These are phyloP conservation scores for Verasper variegatus DNA, from an alignment of 2,113 vertebrate species.

Conservation along the genomic window DNA sequence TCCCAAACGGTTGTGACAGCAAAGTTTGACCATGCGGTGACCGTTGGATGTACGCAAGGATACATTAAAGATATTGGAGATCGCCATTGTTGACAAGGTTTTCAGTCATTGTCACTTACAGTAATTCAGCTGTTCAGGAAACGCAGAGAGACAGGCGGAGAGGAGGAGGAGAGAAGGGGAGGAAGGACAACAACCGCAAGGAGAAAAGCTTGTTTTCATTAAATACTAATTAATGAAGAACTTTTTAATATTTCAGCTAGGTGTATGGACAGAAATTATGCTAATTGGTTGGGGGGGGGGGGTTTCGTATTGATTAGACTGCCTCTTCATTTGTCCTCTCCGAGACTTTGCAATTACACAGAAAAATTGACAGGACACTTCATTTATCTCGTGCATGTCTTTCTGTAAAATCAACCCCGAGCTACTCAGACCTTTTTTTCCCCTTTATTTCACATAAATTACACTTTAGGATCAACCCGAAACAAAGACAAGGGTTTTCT, in stretches of 20 bases:
- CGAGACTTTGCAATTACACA: slow-evolving; percentile 23
- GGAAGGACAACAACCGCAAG: background rate
- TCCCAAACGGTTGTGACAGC: background rate
- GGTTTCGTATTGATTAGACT: slow-evolving; percentile 43
- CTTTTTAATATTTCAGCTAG: background rate
- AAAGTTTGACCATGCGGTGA: slow-evolving; percentile 1
- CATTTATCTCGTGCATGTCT: slow-evolving; percentile 6
- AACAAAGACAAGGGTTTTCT: slow-evolving; percentile 15
- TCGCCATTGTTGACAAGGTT: slow-evolving; percentile 6
- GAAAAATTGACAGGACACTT: slow-evolving; percentile 9
- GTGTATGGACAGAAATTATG: background rate
- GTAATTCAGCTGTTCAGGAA: slow-evolving; percentile 5
- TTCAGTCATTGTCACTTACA: slow-evolving; percentile 21
- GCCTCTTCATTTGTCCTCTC: slow-evolving; percentile 27
- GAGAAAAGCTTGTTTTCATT: background rate
- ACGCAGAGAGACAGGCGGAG: background rate
- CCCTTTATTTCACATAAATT: background rate
- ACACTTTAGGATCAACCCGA: background rate
- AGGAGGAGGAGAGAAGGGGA: background rate
- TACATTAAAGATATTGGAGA: slow-evolving; percentile 18
- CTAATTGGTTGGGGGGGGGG: too few relatives aligned
- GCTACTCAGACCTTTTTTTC: background rate
- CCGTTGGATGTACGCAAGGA: background rate
- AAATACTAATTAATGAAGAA: background rate
- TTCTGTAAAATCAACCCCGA: background rate